These are phyloP conservation scores for Rynchops niger DNA, from an alignment of 2,113 vertebrate genomes.

Conservation along the genomic window DNA sequence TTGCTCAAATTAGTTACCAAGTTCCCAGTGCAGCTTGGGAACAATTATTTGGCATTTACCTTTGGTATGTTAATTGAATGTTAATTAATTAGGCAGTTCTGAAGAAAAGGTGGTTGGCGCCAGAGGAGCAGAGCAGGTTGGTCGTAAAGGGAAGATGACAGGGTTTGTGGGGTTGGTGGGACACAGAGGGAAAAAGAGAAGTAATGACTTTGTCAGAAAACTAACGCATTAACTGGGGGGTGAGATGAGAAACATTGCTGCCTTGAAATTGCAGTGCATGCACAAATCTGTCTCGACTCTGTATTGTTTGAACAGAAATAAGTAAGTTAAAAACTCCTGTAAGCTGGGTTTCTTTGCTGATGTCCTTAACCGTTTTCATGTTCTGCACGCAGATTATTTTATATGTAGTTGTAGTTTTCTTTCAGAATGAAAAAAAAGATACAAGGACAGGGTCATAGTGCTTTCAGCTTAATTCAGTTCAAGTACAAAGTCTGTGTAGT, in stretches of 20 bases:
- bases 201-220: background rate
- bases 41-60: conserved; percentile 27
- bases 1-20: background rate
- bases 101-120: conserved; percentile 26
- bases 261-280: background rate
- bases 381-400: background rate
- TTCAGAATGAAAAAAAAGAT: background rate
- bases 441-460: background rate
- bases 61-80: conserved; percentile 13
- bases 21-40: background rate
- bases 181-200: background rate
- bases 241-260: background rate
- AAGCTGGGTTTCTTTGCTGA: background rate
- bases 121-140: conserved; percentile 10
- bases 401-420: background rate
- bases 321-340: background rate
- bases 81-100: conserved; percentile 39
- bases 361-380: background rate
- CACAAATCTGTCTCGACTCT: background rate
- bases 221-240: background rate
- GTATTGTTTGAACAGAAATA: background rate
- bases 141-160: background rate
- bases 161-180: background rate
- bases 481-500: background rate
- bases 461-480: background rate